Evolutionary conservation across 2,888 invertebrate genomes (phyloP).

Genomic region (Ornithoptera priamus): DNA sequence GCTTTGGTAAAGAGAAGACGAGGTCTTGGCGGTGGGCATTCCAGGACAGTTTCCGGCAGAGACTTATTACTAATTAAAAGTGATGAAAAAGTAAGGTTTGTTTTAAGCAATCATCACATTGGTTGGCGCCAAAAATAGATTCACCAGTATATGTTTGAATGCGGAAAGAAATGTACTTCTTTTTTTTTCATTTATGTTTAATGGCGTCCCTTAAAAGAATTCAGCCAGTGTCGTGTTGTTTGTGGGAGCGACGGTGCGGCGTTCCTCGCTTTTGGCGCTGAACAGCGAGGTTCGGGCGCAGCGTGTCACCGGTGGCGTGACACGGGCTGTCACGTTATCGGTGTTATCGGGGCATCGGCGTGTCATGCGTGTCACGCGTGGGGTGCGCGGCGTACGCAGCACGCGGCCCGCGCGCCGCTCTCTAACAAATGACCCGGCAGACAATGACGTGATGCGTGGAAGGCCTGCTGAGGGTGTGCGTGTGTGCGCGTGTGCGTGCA

Average conservation of each 20-base stretch:
- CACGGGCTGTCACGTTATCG: slow-evolving; percentile 33
- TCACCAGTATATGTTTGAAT: too few species aligned
- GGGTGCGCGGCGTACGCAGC: slow-evolving; percentile 30
- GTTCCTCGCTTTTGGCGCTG: slow-evolving; percentile 8
- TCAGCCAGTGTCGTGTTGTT: too few species aligned
- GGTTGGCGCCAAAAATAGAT: too few species aligned
- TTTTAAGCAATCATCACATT: too few species aligned
- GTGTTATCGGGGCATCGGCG: slow-evolving; percentile 32
- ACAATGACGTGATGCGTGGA: slow-evolving; percentile 22
- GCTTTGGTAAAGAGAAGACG: too few species aligned
- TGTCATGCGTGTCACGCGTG: slow-evolving; percentile 44
- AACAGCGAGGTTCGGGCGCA: slow-evolving; percentile 21
- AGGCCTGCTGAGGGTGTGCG: not conserved
- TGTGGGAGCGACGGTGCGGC: not conserved
- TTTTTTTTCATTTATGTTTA: too few species aligned
- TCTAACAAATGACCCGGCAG: slow-evolving; percentile 29
- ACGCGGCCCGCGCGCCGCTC: slow-evolving; percentile 31
- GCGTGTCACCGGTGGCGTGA: slow-evolving; percentile 27
- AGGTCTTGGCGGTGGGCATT: too few species aligned
- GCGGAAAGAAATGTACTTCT: too few species aligned
- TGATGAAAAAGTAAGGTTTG: too few species aligned
- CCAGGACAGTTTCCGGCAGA: too few species aligned
- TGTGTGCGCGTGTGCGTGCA: slow-evolving; percentile 8
- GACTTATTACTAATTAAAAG: too few species aligned
- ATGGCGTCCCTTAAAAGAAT: too few species aligned